phyloP scores from a whole-genome alignment of 2,888 invertebrate genomes.

The Neria commutata region DNA sequence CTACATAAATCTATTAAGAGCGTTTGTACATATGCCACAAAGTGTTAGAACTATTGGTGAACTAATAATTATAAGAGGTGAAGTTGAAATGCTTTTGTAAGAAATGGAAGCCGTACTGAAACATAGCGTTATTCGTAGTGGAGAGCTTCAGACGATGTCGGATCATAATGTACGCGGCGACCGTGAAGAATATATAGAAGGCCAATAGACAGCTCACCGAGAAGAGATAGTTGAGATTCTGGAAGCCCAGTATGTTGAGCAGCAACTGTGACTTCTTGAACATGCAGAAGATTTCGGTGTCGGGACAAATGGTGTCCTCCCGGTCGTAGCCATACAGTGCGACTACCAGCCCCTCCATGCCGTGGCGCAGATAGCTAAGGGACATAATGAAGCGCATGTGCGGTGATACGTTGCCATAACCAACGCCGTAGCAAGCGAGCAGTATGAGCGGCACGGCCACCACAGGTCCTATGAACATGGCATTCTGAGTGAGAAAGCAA shows the following conservation, averaged over 20 bases:
- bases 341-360: conserved; percentile 79
- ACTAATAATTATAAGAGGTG: conserved; percentile 58
- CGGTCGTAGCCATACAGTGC: conserved; percentile 81
- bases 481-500: conserved; percentile 68
- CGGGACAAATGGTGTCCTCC: conserved; percentile 75
- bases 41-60: background rate
- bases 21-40: background rate
- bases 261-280: conserved; percentile 77
- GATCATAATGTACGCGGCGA: conserved; percentile 73
- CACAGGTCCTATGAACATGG: conserved; percentile 89
- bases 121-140: conserved; percentile 70
- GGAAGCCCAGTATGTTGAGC: conserved; percentile 76
- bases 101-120: conserved; percentile 73
- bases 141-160: conserved; percentile 72
- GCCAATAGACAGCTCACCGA: conserved; percentile 72
- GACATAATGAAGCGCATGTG: conserved; percentile 80
- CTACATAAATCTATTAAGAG: background rate
- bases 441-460: conserved; percentile 86
- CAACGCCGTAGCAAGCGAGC: conserved; percentile 86
- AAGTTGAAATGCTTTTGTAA: conserved; percentile 70
- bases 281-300: conserved; percentile 74
- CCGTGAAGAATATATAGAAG: conserved; percentile 74
- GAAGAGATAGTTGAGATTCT: conserved; percentile 71
- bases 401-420: conserved; percentile 76
- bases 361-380: conserved; percentile 81